Percentiles rank a stretch among this genome's conserved stretches.
phyloP scores from a whole-genome alignment of 2,888 invertebrate species.

The Sphaerophoria rueppellii region DNA sequence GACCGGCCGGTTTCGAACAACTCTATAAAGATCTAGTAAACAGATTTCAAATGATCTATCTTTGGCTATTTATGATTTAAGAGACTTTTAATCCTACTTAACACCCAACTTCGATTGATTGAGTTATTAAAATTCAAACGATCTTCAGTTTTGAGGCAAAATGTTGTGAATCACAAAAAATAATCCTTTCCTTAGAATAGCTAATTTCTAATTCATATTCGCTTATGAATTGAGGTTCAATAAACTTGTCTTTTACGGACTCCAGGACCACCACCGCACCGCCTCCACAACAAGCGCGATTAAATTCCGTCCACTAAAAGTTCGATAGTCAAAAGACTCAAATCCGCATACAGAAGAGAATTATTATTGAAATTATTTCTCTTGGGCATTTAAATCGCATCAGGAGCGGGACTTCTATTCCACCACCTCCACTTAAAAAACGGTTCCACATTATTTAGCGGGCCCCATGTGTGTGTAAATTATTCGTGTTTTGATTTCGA shows the following conservation, averaged over 20 bases:
- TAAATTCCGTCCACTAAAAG: neutral
- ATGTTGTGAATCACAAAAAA: neutral
- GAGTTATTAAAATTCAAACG: constrained; percentile 18
- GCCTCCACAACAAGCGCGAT: constrained; percentile 38
- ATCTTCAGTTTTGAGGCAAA: neutral
- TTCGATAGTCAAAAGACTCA: neutral
- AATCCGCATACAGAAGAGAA: neutral
- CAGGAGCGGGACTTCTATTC: constrained; percentile 5
- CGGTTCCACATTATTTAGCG: constrained; percentile 17
- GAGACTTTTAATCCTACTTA: constrained; percentile 1
- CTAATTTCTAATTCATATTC: neutral
- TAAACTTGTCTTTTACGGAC: constrained; percentile 42
- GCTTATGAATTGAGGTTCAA: constrained; percentile 53
- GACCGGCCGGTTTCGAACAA: neutral
- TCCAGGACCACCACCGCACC: constrained; percentile 24
- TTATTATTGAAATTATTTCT: constrained; percentile 34
- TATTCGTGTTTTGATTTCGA: constrained; percentile 80
- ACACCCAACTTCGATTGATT: constrained; percentile 49
- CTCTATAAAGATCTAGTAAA: neutral
- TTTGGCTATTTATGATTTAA: neutral
- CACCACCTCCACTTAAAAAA: constrained; percentile 41
- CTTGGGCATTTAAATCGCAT: constrained; percentile 46
- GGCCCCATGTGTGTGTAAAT: constrained; percentile 45
- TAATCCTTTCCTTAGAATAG: neutral
- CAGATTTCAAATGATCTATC: neutral